Conservation (phyloP, 1,140 invertebrate species). For the Listronotus oregonensis region DNA sequence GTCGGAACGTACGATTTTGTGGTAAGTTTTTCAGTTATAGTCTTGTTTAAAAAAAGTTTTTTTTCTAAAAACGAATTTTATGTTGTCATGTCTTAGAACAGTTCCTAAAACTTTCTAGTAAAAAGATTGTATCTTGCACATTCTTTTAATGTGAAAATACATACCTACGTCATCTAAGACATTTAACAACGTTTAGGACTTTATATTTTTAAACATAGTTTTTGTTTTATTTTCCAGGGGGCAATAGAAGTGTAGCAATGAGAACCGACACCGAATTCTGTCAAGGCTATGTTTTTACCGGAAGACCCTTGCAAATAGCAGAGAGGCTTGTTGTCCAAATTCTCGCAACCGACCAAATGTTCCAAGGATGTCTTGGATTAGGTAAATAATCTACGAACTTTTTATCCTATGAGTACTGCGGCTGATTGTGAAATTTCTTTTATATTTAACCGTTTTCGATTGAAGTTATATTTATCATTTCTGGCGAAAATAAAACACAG, state of each 20-base stretch:
- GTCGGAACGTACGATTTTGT: slow-evolving; percentile 80
- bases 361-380: slow-evolving; percentile 85
- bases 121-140: too few species aligned
- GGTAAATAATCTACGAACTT: slow-evolving; percentile 4
- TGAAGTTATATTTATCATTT: too few species aligned
- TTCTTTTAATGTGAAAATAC: too few species aligned
- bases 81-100: too few species aligned
- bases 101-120: too few species aligned
- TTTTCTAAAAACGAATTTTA: too few species aligned
- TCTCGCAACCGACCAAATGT: slow-evolving; percentile 81
- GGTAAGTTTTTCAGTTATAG: slow-evolving; percentile 13
- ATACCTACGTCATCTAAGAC: too few species aligned
- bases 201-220: not conserved
- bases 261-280: slow-evolving; percentile 86
- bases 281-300: slow-evolving; percentile 93
- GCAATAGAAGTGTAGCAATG: slow-evolving; percentile 79
- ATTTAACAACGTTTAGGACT: not conserved
- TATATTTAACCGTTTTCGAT: not conserved
- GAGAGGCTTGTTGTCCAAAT: slow-evolving; percentile 89
- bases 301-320: slow-evolving; percentile 79
- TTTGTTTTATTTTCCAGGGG: slow-evolving; percentile 51
- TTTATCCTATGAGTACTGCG: not conserved
- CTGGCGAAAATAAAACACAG: too few species aligned
- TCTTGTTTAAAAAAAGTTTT: too few species aligned
- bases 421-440: not conserved